Evolutionary conservation across 2,797 vertebrate genomes (phyloP).

Genomic region (Sandelia bainsii): DNA sequence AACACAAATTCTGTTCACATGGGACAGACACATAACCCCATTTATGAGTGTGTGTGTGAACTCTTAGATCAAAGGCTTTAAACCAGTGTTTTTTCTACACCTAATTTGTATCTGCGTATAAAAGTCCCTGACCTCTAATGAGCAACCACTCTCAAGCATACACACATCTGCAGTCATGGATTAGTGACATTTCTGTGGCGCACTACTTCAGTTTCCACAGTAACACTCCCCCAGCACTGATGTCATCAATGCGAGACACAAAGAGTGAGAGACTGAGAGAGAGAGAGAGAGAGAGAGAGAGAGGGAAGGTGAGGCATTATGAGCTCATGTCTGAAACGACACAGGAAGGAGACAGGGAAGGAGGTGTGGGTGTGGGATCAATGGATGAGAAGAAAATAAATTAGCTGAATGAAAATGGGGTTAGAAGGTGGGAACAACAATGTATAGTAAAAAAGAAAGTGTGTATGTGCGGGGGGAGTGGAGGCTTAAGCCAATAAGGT

Average conservation of each 20-base stretch:
- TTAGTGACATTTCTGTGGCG: slow-evolving; percentile 66
- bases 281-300: background rate
- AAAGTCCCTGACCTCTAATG: slow-evolving; percentile 33
- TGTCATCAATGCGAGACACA: slow-evolving; percentile 76
- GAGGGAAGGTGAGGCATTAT: slow-evolving; percentile 50
- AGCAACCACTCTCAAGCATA: background rate
- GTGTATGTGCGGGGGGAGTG: background rate
- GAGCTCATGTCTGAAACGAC: slow-evolving; percentile 73
- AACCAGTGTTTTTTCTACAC: slow-evolving; percentile 3
- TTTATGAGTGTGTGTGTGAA: background rate
- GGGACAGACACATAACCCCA: background rate
- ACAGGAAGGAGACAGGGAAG: slow-evolving; percentile 28
- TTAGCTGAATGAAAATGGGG: slow-evolving; percentile 10
- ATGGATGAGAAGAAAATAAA: slow-evolving; percentile 8
- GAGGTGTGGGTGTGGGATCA: slow-evolving; percentile 28
- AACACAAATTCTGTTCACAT: slow-evolving; percentile 24
- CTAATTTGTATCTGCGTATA: slow-evolving; percentile 18
- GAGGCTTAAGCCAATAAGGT: slow-evolving; percentile 2
- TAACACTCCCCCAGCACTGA: slow-evolving; percentile 71
- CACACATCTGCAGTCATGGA: slow-evolving; percentile 48
- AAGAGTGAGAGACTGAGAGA: slow-evolving; percentile 49
- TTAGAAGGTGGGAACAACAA: slow-evolving; percentile 10
- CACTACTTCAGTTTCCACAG: slow-evolving; percentile 71
- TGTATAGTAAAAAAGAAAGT: background rate
- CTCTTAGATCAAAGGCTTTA: slow-evolving; percentile 13